Percentiles rank a stretch among this genome's conserved stretches.
phyloP scores from a whole-genome alignment of 2,113 vertebrate species.

The Lathamus discolor region DNA sequence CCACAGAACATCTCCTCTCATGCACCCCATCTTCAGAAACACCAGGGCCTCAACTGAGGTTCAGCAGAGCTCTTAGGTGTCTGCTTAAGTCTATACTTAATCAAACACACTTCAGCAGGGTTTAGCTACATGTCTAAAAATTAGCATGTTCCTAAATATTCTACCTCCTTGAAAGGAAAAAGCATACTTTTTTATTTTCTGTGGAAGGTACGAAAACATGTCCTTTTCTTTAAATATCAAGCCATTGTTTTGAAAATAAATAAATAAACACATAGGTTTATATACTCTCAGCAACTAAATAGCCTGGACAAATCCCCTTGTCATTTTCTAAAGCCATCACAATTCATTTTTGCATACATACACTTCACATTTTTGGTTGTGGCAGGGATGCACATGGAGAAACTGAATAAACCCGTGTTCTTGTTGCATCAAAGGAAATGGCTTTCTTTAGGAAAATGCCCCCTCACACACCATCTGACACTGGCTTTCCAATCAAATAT shows the following conservation, averaged over 20 bases:
- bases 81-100: neutral
- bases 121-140: neutral
- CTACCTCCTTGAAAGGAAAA: neutral
- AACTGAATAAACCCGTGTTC: neutral
- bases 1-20: neutral
- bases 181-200: neutral
- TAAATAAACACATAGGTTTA: neutral
- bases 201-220: neutral
- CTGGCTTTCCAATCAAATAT: slow-evolving; percentile 22
- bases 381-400: slow-evolving; percentile 16
- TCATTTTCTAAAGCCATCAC: slow-evolving; percentile 9
- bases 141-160: neutral
- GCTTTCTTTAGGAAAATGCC: slow-evolving; percentile 14
- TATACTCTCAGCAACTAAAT: slow-evolving; percentile 38
- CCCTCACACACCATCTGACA: slow-evolving; percentile 35
- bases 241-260: neutral
- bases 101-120: neutral
- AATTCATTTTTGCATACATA: neutral
- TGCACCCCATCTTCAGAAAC: neutral
- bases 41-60: neutral
- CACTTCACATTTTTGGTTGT: slow-evolving; percentile 52
- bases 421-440: neutral
- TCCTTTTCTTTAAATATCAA: neutral
- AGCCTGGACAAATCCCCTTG: slow-evolving; percentile 18
- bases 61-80: neutral